Evolutionary conservation across 1,140 invertebrate species (phyloP).

Genomic region (Melanaphis sacchari): DNA sequence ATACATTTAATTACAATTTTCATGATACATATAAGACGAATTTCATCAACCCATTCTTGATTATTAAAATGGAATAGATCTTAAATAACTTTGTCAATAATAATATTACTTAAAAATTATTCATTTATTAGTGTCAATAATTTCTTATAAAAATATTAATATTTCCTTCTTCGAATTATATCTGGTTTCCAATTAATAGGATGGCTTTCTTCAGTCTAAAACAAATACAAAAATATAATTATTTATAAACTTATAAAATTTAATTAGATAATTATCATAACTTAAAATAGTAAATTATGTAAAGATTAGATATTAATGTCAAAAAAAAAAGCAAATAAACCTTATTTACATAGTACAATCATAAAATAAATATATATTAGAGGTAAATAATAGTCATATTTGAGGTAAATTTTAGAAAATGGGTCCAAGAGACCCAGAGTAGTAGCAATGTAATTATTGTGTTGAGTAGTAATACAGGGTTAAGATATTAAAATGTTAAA

Average conservation of each 20-base stretch:
- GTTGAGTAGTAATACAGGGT: too few relatives aligned
- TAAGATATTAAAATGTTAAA: not conserved
- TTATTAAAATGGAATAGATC: not conserved
- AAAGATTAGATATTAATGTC: not conserved
- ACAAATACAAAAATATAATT: conserved; percentile 60
- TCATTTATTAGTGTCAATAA: not conserved
- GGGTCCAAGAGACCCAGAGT: too few relatives aligned
- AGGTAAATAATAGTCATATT: too few relatives aligned
- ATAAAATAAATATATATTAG: not conserved
- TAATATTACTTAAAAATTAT: not conserved
- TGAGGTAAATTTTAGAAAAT: not conserved
- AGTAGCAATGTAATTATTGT: too few relatives aligned
- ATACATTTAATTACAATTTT: not conserved
- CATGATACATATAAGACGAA: not conserved
- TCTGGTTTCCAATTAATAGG: conserved; percentile 98
- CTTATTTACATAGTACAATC: not conserved
- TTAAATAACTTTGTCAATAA: not conserved
- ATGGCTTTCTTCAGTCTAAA: conserved; percentile 91
- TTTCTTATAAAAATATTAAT: conserved; percentile 67
- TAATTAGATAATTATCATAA: not conserved
- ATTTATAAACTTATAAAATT: not conserved
- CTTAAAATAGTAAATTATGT: not conserved
- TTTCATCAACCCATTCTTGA: not conserved
- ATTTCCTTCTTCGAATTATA: conserved; percentile 87
- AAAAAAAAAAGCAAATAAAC: too few relatives aligned